These are phyloP conservation scores for Drosophila glabriapex DNA, from an alignment of 2,888 invertebrate genomes.

Conservation along the genomic window DNA sequence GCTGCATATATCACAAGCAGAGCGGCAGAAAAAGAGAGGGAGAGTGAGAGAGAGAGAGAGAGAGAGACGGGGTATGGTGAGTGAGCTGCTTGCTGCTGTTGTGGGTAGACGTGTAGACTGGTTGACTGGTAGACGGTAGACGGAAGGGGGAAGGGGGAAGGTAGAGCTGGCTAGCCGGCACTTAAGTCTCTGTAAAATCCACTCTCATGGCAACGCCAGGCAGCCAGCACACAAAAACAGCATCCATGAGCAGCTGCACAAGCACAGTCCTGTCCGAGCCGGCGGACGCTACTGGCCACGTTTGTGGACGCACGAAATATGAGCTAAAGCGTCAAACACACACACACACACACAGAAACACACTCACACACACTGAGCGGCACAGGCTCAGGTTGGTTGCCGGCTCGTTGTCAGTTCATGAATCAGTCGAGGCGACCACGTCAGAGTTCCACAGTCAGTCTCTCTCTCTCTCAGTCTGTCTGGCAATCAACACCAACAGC, in stretches of 20 bases:
- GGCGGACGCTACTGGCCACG: conserved; percentile 41
- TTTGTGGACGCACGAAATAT: conserved; percentile 76
- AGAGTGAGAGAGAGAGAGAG: background rate
- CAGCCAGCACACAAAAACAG: conserved; percentile 59
- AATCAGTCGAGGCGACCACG: conserved; percentile 64
- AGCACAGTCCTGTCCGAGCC: conserved; percentile 24
- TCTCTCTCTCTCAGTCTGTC: conserved; percentile 26
- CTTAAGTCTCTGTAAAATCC: conserved; percentile 80
- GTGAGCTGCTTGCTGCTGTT: conserved; percentile 4
- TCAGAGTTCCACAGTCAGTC: conserved; percentile 29
- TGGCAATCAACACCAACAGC: conserved; percentile 63
- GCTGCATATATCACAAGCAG: conserved; percentile 72
- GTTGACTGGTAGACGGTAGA: background rate
- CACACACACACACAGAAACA: conserved; percentile 5
- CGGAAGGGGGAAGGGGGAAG: background rate
- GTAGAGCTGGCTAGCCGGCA: conserved; percentile 47
- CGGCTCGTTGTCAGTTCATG: conserved; percentile 75
- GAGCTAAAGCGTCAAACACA: conserved; percentile 59
- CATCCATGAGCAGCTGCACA: conserved; percentile 63
- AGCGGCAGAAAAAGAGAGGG: conserved; percentile 6
- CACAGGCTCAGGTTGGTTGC: conserved; percentile 68
- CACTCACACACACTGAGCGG: conserved; percentile 14
- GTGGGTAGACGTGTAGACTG: background rate
- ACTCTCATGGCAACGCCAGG: conserved; percentile 70
- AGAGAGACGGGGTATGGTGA: background rate